Conservation (phyloP, 2,113 vertebrate genomes). For the Ctenomys sociabilis region DNA sequence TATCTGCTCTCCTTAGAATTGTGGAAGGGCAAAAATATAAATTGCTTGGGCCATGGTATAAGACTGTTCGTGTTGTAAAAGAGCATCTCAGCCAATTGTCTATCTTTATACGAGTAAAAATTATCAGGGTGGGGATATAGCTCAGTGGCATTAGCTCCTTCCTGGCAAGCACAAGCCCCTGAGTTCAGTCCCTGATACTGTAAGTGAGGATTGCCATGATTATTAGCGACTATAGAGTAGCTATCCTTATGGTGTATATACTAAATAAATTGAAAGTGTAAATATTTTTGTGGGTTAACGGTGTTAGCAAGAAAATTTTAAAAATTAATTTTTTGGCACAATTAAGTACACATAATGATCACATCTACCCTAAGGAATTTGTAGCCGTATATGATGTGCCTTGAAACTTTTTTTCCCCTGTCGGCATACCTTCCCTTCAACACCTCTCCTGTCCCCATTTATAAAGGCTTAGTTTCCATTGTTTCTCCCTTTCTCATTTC, state of each 20-base stretch:
- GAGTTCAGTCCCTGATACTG: too few species aligned
- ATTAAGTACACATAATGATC: too few species aligned
- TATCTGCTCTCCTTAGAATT: neutral
- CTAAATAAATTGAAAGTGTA: neutral
- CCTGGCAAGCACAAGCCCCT: too few species aligned
- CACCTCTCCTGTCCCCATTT: too few species aligned
- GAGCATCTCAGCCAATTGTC: neutral
- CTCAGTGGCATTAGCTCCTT: too few species aligned
- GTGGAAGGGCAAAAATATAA: neutral
- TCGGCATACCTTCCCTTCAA: neutral
- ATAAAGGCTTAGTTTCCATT: neutral
- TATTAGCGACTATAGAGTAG: neutral
- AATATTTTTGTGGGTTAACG: neutral
- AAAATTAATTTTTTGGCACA: too few species aligned
- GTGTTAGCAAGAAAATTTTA: neutral
- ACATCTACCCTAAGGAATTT: too few species aligned
- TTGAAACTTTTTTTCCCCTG: neutral
- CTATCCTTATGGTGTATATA: neutral
- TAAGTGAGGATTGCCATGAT: neutral
- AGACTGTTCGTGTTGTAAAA: neutral
- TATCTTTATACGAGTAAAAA: neutral
- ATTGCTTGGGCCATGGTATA: neutral
- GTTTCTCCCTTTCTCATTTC: neutral
- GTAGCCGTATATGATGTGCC: neutral
- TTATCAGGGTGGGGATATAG: neutral